phyloP scores from a whole-genome alignment of 2,888 invertebrate genomes.

The Habrosyne pyritoides region DNA sequence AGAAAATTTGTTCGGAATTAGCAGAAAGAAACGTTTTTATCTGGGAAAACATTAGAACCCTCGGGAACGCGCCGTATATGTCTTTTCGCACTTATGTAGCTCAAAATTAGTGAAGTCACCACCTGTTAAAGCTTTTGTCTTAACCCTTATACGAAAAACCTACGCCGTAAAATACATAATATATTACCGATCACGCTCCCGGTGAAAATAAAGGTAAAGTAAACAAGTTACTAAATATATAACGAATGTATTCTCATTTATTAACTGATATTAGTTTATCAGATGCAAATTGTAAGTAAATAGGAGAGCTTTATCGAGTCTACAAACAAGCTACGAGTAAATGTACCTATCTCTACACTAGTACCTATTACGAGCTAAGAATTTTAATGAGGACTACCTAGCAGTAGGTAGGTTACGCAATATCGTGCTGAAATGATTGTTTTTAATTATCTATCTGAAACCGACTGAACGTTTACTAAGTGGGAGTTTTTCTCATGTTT shows the following conservation, averaged over 20 bases:
- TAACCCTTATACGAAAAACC: too few relatives aligned
- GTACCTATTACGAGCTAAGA: constrained; percentile 16
- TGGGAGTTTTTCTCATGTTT: too few relatives aligned
- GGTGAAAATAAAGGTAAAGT: neutral
- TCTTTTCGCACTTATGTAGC: too few relatives aligned
- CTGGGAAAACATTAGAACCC: too few relatives aligned
- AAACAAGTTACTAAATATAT: neutral
- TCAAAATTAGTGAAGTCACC: too few relatives aligned
- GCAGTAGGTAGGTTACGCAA: constrained; percentile 14
- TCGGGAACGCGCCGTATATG: too few relatives aligned
- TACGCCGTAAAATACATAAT: too few relatives aligned
- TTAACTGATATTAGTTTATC: neutral
- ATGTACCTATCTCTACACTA: constrained; percentile 6
- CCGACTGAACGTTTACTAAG: neutral
- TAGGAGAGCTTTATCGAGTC: neutral
- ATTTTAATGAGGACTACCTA: constrained; percentile 21
- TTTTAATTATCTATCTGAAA: neutral
- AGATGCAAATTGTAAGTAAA: neutral
- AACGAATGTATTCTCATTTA: too few relatives aligned
- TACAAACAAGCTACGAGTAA: neutral
- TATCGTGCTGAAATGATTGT: constrained; percentile 14
- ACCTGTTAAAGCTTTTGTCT: too few relatives aligned
- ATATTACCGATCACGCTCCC: neutral
- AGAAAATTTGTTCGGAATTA: too few relatives aligned
- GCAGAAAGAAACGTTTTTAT: too few relatives aligned